Conservation (phyloP, 2,113 vertebrate species). For the Ardeotis arabs region DNA sequence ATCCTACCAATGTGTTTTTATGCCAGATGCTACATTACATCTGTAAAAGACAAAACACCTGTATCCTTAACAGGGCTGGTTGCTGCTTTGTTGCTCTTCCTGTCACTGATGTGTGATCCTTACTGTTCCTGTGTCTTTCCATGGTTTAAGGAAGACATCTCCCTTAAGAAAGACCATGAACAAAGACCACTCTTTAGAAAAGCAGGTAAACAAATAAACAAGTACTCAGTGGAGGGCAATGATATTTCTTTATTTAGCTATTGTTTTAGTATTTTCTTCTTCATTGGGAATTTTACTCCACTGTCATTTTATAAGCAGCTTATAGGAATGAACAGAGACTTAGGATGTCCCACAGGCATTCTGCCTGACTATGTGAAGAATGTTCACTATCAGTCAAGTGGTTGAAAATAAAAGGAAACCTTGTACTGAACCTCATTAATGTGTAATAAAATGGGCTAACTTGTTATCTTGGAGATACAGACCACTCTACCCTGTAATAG, state of each 20-base stretch:
- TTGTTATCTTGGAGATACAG: background rate
- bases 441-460: background rate
- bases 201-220: background rate
- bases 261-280: slow-evolving; percentile 35
- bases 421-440: background rate
- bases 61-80: background rate
- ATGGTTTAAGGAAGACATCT: background rate
- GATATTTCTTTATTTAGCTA: background rate
- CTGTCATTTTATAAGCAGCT: background rate
- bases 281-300: background rate
- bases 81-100: background rate
- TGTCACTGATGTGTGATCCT: background rate
- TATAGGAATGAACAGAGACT: background rate
- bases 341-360: background rate
- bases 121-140: background rate
- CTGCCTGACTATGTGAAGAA: background rate
- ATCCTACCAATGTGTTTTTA: background rate
- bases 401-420: slow-evolving; percentile 4
- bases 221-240: background rate
- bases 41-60: background rate
- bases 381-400: background rate
- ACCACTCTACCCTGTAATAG: background rate
- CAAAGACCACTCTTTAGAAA: background rate
- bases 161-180: background rate
- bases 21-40: background rate